Evolutionary conservation across 2,888 invertebrate genomes (phyloP).

Genomic region (Oxystoma pomonae): DNA sequence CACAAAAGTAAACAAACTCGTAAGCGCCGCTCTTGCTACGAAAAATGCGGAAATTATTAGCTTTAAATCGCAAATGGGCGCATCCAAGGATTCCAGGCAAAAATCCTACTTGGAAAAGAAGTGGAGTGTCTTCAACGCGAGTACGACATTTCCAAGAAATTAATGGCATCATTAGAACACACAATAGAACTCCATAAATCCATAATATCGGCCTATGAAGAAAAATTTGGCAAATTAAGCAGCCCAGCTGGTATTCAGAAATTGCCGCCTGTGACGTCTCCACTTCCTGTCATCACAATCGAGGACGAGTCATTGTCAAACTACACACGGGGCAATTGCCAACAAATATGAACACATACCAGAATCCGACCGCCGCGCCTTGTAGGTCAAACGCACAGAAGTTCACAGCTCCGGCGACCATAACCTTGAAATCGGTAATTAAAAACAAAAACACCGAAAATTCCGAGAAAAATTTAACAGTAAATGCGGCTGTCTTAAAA

Average conservation of each 20-base stretch:
- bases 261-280: not conserved
- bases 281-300: not conserved
- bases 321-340: not conserved
- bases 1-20: not conserved
- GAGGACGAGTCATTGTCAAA: not conserved
- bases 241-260: not conserved
- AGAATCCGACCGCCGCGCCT: not conserved
- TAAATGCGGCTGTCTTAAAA: not conserved
- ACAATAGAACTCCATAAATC: not conserved
- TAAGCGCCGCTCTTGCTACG: not conserved
- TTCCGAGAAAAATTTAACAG: not conserved
- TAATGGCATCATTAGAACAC: not conserved
- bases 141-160: not conserved
- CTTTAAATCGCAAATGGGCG: not conserved
- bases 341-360: not conserved
- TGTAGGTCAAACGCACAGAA: not conserved
- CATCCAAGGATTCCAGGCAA: not conserved
- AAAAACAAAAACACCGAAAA: not conserved
- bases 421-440: not conserved
- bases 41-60: constrained; percentile 2
- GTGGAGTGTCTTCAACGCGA: not conserved
- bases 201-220: not conserved
- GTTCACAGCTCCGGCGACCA: not conserved
- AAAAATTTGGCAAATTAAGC: not conserved
- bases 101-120: not conserved